Evolutionary conservation across 1,140 invertebrate genomes (phyloP).

Genomic region (Calephelis virginiensis): DNA sequence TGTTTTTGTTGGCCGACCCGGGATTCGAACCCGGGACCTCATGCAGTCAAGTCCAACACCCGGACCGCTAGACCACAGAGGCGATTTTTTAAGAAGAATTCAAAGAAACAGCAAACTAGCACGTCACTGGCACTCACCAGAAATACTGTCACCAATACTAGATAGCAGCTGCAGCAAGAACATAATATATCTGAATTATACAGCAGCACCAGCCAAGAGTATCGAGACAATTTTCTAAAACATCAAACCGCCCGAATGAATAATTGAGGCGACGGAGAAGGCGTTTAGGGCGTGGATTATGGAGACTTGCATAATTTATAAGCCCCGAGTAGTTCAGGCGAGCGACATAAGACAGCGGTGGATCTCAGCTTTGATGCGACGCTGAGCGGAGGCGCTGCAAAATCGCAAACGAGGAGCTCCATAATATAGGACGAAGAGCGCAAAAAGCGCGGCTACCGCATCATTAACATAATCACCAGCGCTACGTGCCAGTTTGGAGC

Average conservation of each 20-base stretch:
- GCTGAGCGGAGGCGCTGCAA: constrained; percentile 34
- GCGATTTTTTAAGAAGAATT: too few relatives aligned
- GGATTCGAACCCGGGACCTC: too few relatives aligned
- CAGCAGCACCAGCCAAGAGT: constrained; percentile 55
- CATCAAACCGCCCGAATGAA: constrained; percentile 74
- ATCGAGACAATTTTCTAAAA: constrained; percentile 74
- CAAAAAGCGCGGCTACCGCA: constrained; percentile 73
- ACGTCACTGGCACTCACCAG: not conserved
- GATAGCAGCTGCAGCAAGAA: constrained; percentile 52
- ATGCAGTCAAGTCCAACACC: too few relatives aligned
- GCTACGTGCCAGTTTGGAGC: constrained; percentile 63
- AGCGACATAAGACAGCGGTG: constrained; percentile 41
- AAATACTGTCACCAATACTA: constrained; percentile 10
- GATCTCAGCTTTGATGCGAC: constrained; percentile 33
- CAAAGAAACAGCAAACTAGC: too few relatives aligned
- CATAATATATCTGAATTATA: constrained; percentile 56
- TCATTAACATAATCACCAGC: constrained; percentile 76
- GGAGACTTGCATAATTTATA: constrained; percentile 75
- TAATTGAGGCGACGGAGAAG: constrained; percentile 71
- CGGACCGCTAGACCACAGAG: too few relatives aligned
- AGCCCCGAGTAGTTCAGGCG: constrained; percentile 59
- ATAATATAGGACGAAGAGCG: constrained; percentile 58
- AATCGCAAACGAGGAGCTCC: constrained; percentile 61
- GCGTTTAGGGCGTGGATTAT: constrained; percentile 74
- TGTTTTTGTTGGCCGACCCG: too few relatives aligned